Evolutionary conservation across 2,797 vertebrate genomes (phyloP).

Genomic region (Rhinoraja longicauda): DNA sequence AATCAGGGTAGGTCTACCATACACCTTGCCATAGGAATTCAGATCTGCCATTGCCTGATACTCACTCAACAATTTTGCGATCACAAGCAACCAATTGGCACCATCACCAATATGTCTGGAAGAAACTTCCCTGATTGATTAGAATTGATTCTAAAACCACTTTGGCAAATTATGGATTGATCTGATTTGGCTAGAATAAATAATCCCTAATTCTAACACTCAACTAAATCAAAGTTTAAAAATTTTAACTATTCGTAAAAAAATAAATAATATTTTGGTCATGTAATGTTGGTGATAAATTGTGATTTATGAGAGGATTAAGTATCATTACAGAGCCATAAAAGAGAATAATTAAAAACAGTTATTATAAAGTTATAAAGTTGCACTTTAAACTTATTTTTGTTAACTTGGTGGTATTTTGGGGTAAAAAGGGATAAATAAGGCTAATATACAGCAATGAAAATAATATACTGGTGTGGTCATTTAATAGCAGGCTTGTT

Average conservation of each 20-base stretch:
- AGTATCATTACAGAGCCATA: neutral
- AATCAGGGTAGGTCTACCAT: neutral
- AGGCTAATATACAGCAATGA: too few species aligned
- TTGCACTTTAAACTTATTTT: neutral
- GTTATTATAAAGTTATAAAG: neutral
- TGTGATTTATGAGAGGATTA: neutral
- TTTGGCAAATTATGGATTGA: neutral
- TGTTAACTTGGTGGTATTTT: too few species aligned
- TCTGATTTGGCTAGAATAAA: neutral
- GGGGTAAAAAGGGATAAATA: too few species aligned
- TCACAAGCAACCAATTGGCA: neutral
- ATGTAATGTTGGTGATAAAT: neutral
- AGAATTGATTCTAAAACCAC: neutral
- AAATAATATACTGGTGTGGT: too few species aligned
- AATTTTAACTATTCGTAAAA: neutral
- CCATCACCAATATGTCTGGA: neutral
- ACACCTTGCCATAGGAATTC: neutral
- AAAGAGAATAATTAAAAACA: neutral
- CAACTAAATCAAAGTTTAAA: neutral
- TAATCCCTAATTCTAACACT: neutral
- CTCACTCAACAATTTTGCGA: neutral
- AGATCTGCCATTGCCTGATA: neutral
- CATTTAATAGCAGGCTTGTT: too few species aligned
- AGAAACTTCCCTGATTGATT: neutral
- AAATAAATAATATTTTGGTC: neutral